phyloP scores from a whole-genome alignment of 2,888 invertebrate genomes.

The Ormyrus thymus region DNA sequence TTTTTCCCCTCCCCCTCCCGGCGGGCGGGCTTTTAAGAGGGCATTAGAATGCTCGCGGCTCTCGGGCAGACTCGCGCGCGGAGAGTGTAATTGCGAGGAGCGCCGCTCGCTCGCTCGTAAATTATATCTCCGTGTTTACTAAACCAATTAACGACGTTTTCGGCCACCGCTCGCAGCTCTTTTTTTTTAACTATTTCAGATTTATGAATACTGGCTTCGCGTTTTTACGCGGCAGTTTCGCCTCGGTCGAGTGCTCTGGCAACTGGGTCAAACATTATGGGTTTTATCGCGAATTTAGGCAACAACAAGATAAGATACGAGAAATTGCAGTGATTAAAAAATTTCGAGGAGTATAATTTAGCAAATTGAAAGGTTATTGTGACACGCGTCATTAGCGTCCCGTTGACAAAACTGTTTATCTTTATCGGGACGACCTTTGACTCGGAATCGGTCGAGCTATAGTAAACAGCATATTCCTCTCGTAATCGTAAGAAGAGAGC shows the following conservation, averaged over 20 bases:
- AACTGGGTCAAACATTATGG: too few species aligned
- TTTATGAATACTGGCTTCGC: too few species aligned
- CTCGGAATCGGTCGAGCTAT: slow-evolving; percentile 5
- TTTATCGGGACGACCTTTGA: slow-evolving; percentile 19
- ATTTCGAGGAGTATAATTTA: background rate
- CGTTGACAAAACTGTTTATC: background rate
- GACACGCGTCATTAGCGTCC: background rate
- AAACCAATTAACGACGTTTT: slow-evolving; percentile 36
- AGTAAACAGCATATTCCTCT: slow-evolving; percentile 17
- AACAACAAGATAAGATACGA: too few species aligned
- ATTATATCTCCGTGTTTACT: slow-evolving; percentile 11
- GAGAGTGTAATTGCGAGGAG: slow-evolving; percentile 22
- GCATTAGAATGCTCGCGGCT: background rate
- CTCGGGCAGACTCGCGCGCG: background rate
- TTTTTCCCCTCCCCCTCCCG: background rate
- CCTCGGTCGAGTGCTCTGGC: too few species aligned
- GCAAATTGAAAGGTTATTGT: background rate
- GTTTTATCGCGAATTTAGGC: too few species aligned
- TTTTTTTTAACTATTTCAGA: background rate
- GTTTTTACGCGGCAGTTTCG: too few species aligned
- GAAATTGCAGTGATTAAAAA: too few species aligned
- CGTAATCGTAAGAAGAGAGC: background rate
- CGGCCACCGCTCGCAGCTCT: background rate
- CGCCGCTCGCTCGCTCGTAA: slow-evolving; percentile 41
- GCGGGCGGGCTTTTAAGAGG: background rate